phyloP scores from a whole-genome alignment of 2,113 vertebrate species.

The Cardinalis cardinalis region DNA sequence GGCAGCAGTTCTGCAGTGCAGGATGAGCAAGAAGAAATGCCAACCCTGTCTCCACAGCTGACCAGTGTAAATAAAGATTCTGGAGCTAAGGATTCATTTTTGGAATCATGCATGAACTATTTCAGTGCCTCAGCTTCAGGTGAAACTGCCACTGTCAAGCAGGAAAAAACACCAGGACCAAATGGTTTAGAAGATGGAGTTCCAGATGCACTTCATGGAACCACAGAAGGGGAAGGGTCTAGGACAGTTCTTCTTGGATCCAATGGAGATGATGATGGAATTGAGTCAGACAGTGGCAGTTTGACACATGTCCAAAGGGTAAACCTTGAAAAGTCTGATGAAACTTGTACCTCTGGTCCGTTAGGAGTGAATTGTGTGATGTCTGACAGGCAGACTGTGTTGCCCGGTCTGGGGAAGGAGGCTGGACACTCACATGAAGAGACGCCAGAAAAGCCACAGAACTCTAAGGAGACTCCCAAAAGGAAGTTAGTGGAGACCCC shows the following conservation, averaged over 20 bases:
- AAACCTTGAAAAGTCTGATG: not conserved
- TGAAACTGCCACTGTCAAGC: not conserved
- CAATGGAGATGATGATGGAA: not conserved
- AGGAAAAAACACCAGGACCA: not conserved
- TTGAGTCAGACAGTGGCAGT: not conserved
- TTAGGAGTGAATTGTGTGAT: not conserved
- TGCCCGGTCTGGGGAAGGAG: not conserved
- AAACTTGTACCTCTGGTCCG: not conserved
- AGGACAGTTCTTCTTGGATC: not conserved
- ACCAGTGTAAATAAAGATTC: not conserved
- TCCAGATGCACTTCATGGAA: not conserved
- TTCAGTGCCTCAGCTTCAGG: conserved; percentile 21
- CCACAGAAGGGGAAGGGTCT: not conserved
- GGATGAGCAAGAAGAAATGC: conserved; percentile 63
- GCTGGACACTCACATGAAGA: not conserved
- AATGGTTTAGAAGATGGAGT: not conserved
- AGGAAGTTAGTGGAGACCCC: conserved; percentile 48
- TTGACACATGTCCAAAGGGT: not conserved
- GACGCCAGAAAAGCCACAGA: not conserved
- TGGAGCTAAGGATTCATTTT: not conserved
- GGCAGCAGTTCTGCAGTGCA: not conserved
- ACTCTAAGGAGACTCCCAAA: conserved; percentile 38
- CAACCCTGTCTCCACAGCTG: conserved; percentile 63
- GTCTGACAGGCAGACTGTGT: not conserved
- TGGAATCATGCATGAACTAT: conserved; percentile 50